Conservation (phyloP, 2,113 vertebrate genomes). For the Oreochromis aureus region DNA sequence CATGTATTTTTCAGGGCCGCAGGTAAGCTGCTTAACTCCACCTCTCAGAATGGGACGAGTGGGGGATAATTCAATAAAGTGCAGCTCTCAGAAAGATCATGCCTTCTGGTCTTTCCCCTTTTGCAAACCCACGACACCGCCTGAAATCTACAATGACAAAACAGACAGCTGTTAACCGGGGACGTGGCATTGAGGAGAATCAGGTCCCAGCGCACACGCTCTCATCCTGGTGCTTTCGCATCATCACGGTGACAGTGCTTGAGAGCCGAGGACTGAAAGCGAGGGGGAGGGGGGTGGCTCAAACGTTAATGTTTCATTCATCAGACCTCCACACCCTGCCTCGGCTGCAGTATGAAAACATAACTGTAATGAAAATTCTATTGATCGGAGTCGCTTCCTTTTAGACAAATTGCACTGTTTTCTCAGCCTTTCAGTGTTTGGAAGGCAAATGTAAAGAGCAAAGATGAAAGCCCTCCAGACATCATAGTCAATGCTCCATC, state of each 20-base stretch:
- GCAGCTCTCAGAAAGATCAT: conserved; percentile 44
- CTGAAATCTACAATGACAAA: conserved; percentile 63
- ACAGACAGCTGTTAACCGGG: conserved; percentile 60
- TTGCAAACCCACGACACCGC: conserved; percentile 14
- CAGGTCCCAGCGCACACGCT: conserved; percentile 38
- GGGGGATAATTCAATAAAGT: conserved; percentile 58
- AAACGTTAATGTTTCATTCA: conserved; percentile 68
- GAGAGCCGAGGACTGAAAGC: neutral
- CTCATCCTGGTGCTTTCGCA: conserved; percentile 23
- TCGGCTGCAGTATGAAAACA: conserved; percentile 69
- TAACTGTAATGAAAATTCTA: conserved; percentile 76
- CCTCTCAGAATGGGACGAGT: conserved; percentile 34
- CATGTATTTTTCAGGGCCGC: conserved; percentile 27
- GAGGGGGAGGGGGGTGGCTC: neutral
- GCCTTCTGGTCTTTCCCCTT: conserved; percentile 10
- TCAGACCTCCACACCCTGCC: conserved; percentile 43
- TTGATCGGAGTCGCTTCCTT: conserved; percentile 67
- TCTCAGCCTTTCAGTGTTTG: conserved; percentile 42
- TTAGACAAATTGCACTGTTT: conserved; percentile 69
- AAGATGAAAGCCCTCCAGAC: conserved; percentile 49
- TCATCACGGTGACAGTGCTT: conserved; percentile 53
- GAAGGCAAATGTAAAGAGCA: conserved; percentile 50
- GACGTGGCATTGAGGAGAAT: conserved; percentile 43
- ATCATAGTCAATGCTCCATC: conserved; percentile 13
- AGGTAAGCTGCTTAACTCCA: conserved; percentile 64